These are phyloP conservation scores for Deroptyus accipitrinus DNA, from an alignment of 2,113 vertebrate genomes.

Conservation along the genomic window DNA sequence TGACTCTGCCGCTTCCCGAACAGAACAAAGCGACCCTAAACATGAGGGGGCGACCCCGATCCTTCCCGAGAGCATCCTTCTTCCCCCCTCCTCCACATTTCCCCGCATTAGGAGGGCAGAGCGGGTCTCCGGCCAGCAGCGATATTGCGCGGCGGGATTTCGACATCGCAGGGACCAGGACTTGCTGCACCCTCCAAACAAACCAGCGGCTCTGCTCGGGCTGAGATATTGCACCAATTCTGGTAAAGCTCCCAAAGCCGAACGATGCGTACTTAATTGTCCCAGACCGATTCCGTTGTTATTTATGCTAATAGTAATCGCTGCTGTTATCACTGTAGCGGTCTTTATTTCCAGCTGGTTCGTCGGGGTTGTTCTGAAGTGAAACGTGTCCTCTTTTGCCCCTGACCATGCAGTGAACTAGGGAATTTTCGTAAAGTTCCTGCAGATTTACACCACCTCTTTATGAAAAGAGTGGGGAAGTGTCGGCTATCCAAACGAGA, in stretches of 20 bases:
- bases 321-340: neutral
- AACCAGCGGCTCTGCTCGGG: neutral
- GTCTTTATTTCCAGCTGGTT: neutral
- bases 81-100: neutral
- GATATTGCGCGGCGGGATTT: neutral
- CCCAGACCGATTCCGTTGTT: neutral
- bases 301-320: neutral
- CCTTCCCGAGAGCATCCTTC: neutral
- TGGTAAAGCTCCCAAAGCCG: neutral
- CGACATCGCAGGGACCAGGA: neutral
- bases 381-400: neutral
- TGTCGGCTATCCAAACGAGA: neutral
- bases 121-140: neutral
- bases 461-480: neutral
- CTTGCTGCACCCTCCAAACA: rapidly evolving
- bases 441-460: neutral
- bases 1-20: neutral
- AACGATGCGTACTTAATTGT: neutral
- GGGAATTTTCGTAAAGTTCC: neutral
- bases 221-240: neutral
- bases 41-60: neutral
- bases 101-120: neutral
- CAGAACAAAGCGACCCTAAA: slow-evolving; percentile 20
- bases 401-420: neutral
- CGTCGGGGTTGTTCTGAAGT: neutral